phyloP scores from a whole-genome alignment of 2,797 vertebrate genomes.

The Thunnus albacares region DNA sequence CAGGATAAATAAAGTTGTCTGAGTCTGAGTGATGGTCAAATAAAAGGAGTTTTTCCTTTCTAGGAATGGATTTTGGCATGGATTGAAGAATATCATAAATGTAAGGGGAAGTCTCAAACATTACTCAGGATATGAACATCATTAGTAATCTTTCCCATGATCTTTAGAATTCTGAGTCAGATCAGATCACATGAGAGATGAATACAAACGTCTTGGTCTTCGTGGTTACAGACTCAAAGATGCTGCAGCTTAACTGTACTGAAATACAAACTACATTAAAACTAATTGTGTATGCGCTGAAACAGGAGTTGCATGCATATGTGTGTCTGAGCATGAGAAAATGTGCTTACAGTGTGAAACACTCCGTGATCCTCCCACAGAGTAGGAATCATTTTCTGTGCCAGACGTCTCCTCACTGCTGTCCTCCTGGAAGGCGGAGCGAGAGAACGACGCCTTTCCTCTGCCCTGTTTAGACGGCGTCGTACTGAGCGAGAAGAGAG shows the following conservation, averaged over 20 bases:
- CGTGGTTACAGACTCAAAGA: background rate
- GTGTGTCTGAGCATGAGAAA: background rate
- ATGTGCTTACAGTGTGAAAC: constrained; percentile 90
- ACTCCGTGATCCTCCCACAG: constrained; percentile 91
- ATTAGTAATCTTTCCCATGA: background rate
- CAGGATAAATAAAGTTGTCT: no score
- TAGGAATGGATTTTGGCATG: no score
- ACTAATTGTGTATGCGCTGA: no score
- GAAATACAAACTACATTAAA: background rate
- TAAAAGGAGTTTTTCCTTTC: no score
- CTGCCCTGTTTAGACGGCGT: constrained; percentile 98
- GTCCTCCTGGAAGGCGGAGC: constrained; percentile 96
- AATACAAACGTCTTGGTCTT: background rate
- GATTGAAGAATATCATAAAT: no score
- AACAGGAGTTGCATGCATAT: background rate
- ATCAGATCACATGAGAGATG: background rate
- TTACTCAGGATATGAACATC: background rate
- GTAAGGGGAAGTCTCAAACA: background rate
- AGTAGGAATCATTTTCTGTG: constrained; percentile 98
- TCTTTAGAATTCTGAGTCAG: background rate
- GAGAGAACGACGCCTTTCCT: constrained; percentile 95
- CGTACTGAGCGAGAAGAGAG: constrained; percentile 85
- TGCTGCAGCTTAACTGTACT: no score
- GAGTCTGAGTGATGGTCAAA: no score
- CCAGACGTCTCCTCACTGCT: constrained; percentile 99